Evolutionary conservation across 2,113 vertebrate genomes (phyloP).

Genomic region (Chauna torquata): DNA sequence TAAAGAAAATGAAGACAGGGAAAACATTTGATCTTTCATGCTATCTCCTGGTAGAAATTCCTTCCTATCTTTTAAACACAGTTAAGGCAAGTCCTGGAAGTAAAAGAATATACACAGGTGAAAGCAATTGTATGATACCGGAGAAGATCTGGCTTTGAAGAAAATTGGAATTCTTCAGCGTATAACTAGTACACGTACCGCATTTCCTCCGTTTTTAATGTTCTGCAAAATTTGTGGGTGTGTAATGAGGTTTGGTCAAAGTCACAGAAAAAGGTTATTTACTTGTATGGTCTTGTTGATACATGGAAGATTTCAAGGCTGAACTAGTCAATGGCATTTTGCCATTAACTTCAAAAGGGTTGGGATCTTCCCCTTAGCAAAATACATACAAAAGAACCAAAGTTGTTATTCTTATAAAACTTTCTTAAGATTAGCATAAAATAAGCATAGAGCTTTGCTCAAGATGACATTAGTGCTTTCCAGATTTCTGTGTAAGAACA

Average conservation of each 20-base stretch:
- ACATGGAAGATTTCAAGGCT: background rate
- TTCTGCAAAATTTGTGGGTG: background rate
- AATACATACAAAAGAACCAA: background rate
- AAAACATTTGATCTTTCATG: slow-evolving; percentile 41
- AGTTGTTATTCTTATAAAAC: background rate
- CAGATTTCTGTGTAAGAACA: background rate
- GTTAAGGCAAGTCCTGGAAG: slow-evolving; percentile 36
- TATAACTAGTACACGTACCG: background rate
- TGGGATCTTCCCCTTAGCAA: background rate
- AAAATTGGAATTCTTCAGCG: background rate
- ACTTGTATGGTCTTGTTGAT: fast-evolving
- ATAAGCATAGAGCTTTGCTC: background rate
- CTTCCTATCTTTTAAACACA: slow-evolving; percentile 46
- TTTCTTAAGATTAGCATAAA: background rate
- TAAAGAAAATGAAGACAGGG: slow-evolving; percentile 44
- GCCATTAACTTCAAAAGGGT: background rate
- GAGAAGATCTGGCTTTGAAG: slow-evolving; percentile 27
- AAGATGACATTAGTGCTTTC: background rate
- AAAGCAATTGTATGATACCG: slow-evolving; percentile 32
- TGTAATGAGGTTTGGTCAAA: background rate
- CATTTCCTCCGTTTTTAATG: background rate
- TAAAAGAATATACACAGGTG: background rate
- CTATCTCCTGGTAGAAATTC: slow-evolving; percentile 33
- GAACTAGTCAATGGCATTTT: background rate
- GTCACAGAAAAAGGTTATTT: background rate